Evolutionary conservation across 2,888 invertebrate genomes (phyloP).

Genomic region (Mythimna vitellina): DNA sequence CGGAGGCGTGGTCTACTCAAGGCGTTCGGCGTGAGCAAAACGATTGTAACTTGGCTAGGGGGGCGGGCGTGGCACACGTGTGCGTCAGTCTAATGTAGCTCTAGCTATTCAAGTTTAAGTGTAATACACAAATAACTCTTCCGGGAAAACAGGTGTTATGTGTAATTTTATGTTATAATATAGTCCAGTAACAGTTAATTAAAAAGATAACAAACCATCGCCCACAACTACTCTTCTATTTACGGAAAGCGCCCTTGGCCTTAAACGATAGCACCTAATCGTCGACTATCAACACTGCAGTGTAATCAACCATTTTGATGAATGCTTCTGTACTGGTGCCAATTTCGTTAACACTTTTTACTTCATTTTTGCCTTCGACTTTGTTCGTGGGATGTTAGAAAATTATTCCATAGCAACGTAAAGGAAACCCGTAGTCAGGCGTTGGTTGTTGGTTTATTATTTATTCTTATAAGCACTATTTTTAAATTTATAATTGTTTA

Average conservation of each 20-base stretch:
- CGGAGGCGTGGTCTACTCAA: too few species aligned
- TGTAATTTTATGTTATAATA: not conserved
- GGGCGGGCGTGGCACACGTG: too few species aligned
- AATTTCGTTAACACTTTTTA: conserved; percentile 11
- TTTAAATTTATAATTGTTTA: too few species aligned
- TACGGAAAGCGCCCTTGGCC: conserved; percentile 40
- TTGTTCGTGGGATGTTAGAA: not conserved
- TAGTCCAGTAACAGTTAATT: conserved; percentile 9
- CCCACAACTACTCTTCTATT: conserved; percentile 20
- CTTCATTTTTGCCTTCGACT: not conserved
- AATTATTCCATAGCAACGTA: not conserved
- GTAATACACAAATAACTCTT: not conserved
- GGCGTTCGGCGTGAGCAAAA: too few species aligned
- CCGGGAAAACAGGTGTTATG: not conserved
- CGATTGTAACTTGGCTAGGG: too few species aligned
- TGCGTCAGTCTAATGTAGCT: too few species aligned
- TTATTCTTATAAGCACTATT: too few species aligned
- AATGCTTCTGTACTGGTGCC: conserved; percentile 5
- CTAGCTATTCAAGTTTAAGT: too few species aligned
- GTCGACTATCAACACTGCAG: conserved; percentile 34
- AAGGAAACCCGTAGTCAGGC: too few species aligned
- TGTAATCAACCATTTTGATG: conserved; percentile 40
- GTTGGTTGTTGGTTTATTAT: too few species aligned
- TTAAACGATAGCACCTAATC: conserved; percentile 28
- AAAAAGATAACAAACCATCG: conserved; percentile 13